Evolutionary conservation across 1,140 invertebrate genomes (phyloP), one percentile per base, ranked within the genome.

Genomic region (Drosophila paulistorum): DNA sequence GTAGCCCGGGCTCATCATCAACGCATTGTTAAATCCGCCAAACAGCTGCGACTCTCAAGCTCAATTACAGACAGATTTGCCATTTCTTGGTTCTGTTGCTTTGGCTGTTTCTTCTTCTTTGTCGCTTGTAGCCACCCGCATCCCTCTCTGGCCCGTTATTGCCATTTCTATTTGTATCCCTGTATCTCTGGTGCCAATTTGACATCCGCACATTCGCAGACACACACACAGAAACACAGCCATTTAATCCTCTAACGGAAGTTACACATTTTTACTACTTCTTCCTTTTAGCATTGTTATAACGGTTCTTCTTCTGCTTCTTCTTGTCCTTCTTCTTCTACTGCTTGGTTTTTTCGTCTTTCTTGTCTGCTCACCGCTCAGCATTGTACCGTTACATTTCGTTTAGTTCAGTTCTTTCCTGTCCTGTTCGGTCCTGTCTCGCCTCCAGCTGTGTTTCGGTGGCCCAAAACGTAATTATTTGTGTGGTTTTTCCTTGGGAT

Each of bases 11-110:
- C 72, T 78, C 76, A 78, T 80, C 74, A 74, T 80, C 77, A 77
- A 71, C 77, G 75, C 71, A 80, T 78, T 78, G 71, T 71, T 78
- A 80, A 80, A 70, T 74, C 75, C 77, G 54, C 37, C 42, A 65
- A 74, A 55, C 77, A 80, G 65, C 77, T 80, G 77, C 48, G 77
- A 70, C 74, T 77, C 63, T 63, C 42, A 41, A 65, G 73, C 74
- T 67, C 74, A 79, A 77, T 79, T 79, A 79, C 77, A 58, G 63
- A 71, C 67, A 74, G 62, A 65, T 79, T 74, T 69, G 51, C 61
- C 61, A 54, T 37, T 17, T 45, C n/a, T 51, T 51, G 45, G 45
- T 20, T 48, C 17, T 51, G 45, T 39, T 20, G 10, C 45, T 39
- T 7, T 23, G 17, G 20, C 20, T n/a, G 9, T n/a, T 14, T 30